Percentiles rank a stretch among this genome's conserved stretches.
Evolutionary conservation across 2,888 invertebrate genomes (phyloP).

Genomic region (Punctoribates punctum): DNA sequence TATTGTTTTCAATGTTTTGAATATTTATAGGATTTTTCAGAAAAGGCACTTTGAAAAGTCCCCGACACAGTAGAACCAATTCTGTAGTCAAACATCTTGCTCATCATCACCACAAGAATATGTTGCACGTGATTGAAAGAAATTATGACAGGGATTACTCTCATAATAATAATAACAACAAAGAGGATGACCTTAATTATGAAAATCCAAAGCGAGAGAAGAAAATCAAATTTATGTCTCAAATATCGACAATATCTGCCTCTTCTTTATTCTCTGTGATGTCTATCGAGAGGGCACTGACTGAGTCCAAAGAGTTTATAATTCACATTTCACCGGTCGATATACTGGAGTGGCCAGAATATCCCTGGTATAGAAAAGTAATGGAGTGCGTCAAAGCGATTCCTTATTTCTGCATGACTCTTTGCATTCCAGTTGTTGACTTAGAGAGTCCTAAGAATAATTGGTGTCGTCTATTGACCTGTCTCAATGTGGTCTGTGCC

Average conservation of each 20-base stretch:
- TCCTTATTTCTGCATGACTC: conserved; percentile 57
- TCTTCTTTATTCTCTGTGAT: background rate
- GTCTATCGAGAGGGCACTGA: background rate
- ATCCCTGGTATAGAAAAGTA: conserved; percentile 19
- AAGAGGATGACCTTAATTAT: background rate
- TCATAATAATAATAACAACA: background rate
- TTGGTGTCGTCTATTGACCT: conserved; percentile 61
- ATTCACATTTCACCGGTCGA: conserved; percentile 38
- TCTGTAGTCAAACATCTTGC: background rate
- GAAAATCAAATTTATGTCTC: background rate
- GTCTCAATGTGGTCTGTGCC: conserved; percentile 58
- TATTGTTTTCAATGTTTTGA: too few species aligned
- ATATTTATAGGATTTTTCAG: conserved; percentile 1
- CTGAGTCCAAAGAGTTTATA: conserved; percentile 39
- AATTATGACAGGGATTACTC: background rate
- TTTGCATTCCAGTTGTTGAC: conserved; percentile 62
- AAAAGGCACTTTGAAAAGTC: background rate
- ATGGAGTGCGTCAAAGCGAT: conserved; percentile 55
- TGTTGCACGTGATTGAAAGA: background rate
- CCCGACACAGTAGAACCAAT: conserved; percentile 28
- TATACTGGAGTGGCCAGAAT: conserved; percentile 27
- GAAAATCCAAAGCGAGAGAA: background rate
- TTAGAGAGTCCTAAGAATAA: conserved; percentile 56
- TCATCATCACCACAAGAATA: conserved; percentile 26
- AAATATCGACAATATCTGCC: conserved; percentile 3